Conservation (phyloP, 1,140 invertebrate species). For the Campoletis sonorensis region DNA sequence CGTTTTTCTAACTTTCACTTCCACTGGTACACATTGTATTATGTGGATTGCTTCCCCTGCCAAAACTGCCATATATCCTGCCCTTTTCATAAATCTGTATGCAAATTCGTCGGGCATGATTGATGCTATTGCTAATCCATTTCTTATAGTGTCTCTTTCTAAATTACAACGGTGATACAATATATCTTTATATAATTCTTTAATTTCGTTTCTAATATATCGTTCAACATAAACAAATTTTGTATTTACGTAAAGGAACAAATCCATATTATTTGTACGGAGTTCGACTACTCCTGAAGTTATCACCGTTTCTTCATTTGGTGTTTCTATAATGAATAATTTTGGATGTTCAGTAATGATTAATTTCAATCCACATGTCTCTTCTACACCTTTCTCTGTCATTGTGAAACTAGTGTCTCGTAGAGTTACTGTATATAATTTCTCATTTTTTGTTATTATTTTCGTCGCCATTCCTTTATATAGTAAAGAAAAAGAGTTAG, state of each 20-base stretch:
- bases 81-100: conserved; percentile 28
- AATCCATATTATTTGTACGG: conserved; percentile 50
- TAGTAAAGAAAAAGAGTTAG: conserved; percentile 44
- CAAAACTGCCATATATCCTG: conserved; percentile 44
- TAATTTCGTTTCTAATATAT: conserved; percentile 45
- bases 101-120: conserved; percentile 46
- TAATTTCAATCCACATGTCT: conserved; percentile 43
- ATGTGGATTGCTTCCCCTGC: conserved; percentile 50
- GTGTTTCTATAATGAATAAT: conserved; percentile 54
- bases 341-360: conserved; percentile 54
- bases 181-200: conserved; percentile 44
- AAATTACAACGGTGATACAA: conserved; percentile 40
- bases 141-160: conserved; percentile 36
- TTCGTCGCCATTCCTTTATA: conserved; percentile 48
- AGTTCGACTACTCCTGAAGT: conserved; percentile 39
- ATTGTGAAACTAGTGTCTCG: conserved; percentile 50
- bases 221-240: conserved; percentile 57
- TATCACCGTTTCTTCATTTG: neutral
- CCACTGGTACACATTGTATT: conserved; percentile 45
- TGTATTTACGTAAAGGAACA: conserved; percentile 47
- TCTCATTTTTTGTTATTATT: conserved; percentile 29
- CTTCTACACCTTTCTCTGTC: neutral
- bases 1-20: conserved; percentile 16
- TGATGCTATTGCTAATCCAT: conserved; percentile 16
- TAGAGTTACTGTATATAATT: conserved; percentile 44